A percentile compares a stretch with the other conserved stretches of the same genome.
Conservation (phyloP, 92 coral and sea anemone genomes). For the Phenganax subtilis region DNA sequence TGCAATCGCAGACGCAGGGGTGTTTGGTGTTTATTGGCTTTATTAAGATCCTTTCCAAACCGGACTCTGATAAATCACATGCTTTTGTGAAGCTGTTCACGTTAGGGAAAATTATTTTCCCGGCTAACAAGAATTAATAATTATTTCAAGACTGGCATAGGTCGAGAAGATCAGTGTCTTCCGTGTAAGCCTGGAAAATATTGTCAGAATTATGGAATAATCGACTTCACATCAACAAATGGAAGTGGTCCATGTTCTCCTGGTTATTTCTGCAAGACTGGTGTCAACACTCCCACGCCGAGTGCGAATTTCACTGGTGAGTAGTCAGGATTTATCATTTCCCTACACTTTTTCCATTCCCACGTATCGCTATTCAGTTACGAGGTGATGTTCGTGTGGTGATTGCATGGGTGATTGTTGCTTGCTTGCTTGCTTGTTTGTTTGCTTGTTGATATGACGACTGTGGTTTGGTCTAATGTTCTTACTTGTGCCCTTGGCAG, state of each 20-base stretch:
- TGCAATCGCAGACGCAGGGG: not conserved
- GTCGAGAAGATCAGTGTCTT: constrained; percentile 61
- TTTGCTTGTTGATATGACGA: not conserved
- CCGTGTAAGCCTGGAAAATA: constrained; percentile 71
- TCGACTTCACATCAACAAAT: constrained; percentile 55
- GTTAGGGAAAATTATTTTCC: not conserved
- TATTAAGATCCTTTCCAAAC: no score
- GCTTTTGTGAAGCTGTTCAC: no score
- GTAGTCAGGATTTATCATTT: not conserved
- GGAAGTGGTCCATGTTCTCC: constrained; percentile 74
- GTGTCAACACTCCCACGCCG: constrained; percentile 82
- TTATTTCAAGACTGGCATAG: constrained; percentile 58
- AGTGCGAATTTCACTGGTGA: constrained; percentile 71
- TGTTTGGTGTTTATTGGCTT: no score
- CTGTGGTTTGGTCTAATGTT: no score
- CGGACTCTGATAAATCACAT: no score
- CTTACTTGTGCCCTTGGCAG: no score
- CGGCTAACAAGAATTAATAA: not conserved
- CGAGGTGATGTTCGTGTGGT: no score
- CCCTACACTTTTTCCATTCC: no score
- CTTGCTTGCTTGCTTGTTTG: no score
- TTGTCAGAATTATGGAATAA: constrained; percentile 69
- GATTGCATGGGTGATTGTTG: no score
- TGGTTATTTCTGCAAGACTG: constrained; percentile 73
- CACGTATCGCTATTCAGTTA: no score